Evolutionary conservation across 2,888 invertebrate species (phyloP).

Genomic region (Leucania comma): DNA sequence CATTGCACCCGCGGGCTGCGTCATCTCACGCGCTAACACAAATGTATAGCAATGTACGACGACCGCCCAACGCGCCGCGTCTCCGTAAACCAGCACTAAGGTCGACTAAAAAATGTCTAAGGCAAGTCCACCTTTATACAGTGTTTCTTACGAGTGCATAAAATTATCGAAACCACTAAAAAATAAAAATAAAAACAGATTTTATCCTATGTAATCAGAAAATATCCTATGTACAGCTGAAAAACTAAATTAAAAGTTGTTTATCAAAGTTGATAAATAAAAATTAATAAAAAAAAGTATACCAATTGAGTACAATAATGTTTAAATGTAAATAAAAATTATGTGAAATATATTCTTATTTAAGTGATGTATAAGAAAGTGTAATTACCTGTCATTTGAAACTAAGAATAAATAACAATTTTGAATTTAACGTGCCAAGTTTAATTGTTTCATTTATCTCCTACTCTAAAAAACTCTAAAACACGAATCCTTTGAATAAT

Average conservation of each 20-base stretch:
- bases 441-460: constrained; percentile 77
- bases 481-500: not conserved
- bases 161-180: too few species aligned
- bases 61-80: too few species aligned
- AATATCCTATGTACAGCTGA: constrained; percentile 58
- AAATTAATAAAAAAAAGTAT: constrained; percentile 77
- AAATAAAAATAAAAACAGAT: not conserved
- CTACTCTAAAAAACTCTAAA: not conserved
- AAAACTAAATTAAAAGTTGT: constrained; percentile 59
- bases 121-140: too few species aligned
- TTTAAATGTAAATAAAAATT: constrained; percentile 83
- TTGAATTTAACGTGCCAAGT: constrained; percentile 90
- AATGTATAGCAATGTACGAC: too few species aligned
- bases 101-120: too few species aligned
- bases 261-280: constrained; percentile 75
- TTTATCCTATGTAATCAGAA: not conserved
- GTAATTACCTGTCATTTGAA: constrained; percentile 84
- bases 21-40: too few species aligned
- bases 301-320: constrained; percentile 89
- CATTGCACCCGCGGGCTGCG: too few species aligned
- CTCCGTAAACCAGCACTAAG: too few species aligned
- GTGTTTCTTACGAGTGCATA: too few species aligned
- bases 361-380: constrained; percentile 76
- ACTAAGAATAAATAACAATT: constrained; percentile 87
- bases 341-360: constrained; percentile 81